Evolutionary conservation across 1,140 invertebrate genomes (phyloP), one percentile per base, ranked within the genome.

Genomic region (Varroa destructor): DNA sequence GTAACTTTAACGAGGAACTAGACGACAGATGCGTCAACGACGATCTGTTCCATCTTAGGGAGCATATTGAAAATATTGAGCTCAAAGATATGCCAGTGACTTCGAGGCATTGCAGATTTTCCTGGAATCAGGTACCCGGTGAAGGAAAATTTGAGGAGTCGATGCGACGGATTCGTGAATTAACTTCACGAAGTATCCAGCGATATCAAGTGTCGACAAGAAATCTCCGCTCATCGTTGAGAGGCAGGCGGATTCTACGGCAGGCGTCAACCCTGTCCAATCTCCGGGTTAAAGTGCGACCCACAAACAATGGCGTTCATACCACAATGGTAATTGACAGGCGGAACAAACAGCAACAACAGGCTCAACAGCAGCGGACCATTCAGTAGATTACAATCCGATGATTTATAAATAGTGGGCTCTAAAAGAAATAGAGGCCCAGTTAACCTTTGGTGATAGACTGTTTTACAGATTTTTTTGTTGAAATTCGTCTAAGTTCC

Each of bases 321-420:
- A 67, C 61, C 40, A 67, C 61, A 2, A 67, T 67, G 61, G 46
- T 67, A 1, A 67, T 67, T 46, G 61, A 67, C 61, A 46, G 61
- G 40, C 61, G 61, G 8, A 51, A 8, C 46, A 51, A 51, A 51
- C 46, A 51, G 8, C 46, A 51, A 8, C 46, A 51, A 51, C 46
- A 51, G 46, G 25, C 25, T 5, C 46, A 51, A 51, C 46, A 51
- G 46, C 46, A 5, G 46, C 46, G 46, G 3, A 51, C 8, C 46
- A 8, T 51, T 8, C 46, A 51, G 3, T 51, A 51, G 25, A 25
- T 25, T 25, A 25, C 25, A 25, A 25, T 25, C 25, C 25, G 25
- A 25, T 25, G 25, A 25, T 25, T 25, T 25, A 25, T 25, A 25
- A 25, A 25, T 25, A 25, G 46, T 51, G 46, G 46, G 8, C 46